Conservation (phyloP, 2,797 vertebrate genomes). For the Scyliorhinus canicula region DNA sequence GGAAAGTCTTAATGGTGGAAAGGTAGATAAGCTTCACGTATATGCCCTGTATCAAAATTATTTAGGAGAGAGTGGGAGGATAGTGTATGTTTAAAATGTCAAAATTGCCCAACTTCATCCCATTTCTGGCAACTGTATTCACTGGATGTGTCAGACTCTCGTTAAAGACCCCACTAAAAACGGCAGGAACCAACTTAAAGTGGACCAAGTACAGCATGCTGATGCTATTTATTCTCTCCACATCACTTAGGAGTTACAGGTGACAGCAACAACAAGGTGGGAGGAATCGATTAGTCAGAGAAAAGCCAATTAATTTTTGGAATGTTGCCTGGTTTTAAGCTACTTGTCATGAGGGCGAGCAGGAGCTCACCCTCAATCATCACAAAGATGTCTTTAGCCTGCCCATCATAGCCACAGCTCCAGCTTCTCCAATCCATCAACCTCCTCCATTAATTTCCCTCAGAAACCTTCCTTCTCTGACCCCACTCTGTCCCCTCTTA, state of each 20-base stretch:
- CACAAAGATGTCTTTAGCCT: background rate
- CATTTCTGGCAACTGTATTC: background rate
- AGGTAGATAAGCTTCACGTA: background rate
- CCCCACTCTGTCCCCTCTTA: background rate
- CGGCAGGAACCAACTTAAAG: background rate
- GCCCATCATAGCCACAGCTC: background rate
- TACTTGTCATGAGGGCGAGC: background rate
- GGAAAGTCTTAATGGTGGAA: background rate
- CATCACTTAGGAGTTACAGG: background rate
- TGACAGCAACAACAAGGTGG: background rate
- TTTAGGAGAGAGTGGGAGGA: background rate
- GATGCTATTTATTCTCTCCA: background rate
- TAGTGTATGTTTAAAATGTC: background rate
- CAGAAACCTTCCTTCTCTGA: slow-evolving; percentile 35
- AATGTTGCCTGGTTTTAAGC: background rate
- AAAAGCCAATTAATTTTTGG: background rate
- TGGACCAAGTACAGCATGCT: background rate
- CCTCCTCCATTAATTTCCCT: background rate
- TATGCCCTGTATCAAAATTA: background rate
- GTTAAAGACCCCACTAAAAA: background rate
- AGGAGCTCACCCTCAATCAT: background rate
- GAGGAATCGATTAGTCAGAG: background rate
- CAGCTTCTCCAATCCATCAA: accelerated
- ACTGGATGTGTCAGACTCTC: background rate
- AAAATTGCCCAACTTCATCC: background rate